Percentiles rank a stretch among this genome's conserved stretches.
phyloP scores from a whole-genome alignment of 2,888 invertebrate genomes.

The Eueremaeus valkanovi region DNA sequence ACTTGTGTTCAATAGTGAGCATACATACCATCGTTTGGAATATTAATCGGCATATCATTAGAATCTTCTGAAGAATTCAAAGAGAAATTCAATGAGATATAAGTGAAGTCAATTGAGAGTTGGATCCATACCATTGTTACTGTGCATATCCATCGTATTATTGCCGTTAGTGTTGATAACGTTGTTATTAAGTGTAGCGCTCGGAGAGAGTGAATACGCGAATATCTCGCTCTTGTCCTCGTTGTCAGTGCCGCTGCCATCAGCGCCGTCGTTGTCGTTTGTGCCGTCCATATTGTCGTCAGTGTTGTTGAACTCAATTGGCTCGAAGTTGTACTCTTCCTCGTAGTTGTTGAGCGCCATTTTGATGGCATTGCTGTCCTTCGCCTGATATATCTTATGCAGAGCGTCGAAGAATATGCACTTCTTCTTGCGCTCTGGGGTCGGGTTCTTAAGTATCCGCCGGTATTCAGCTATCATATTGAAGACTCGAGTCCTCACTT shows the following conservation, averaged over 20 bases:
- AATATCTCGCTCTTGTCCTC: constrained; percentile 39
- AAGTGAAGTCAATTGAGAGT: neutral
- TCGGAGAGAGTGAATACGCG: constrained; percentile 42
- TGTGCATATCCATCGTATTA: constrained; percentile 10
- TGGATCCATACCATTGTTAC: constrained; percentile 36
- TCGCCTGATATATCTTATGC: constrained; percentile 43
- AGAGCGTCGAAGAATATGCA: constrained; percentile 44
- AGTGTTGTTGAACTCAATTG: constrained; percentile 36
- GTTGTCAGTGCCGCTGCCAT: constrained; percentile 25
- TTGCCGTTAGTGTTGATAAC: constrained; percentile 26
- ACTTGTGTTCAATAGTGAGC: no score
- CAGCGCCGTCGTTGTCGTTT: constrained; percentile 22
- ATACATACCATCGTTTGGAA: constrained; percentile 33
- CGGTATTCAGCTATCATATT: constrained; percentile 45
- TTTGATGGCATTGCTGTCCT: constrained; percentile 40
- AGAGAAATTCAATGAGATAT: neutral
- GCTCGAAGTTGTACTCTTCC: constrained; percentile 43
- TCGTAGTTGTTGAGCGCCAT: constrained; percentile 40
- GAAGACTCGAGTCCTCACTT: constrained; percentile 44
- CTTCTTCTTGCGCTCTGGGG: constrained; percentile 42
- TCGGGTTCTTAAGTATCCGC: constrained; percentile 43
- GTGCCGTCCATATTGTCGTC: constrained; percentile 35
- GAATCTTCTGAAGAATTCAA: constrained; percentile 3
- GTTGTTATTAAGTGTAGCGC: constrained; percentile 34
- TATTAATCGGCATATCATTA: neutral